Base-by-base conservation (phyloP, 2,113 vertebrate species). In the Phaethon lepturus region DNA sequence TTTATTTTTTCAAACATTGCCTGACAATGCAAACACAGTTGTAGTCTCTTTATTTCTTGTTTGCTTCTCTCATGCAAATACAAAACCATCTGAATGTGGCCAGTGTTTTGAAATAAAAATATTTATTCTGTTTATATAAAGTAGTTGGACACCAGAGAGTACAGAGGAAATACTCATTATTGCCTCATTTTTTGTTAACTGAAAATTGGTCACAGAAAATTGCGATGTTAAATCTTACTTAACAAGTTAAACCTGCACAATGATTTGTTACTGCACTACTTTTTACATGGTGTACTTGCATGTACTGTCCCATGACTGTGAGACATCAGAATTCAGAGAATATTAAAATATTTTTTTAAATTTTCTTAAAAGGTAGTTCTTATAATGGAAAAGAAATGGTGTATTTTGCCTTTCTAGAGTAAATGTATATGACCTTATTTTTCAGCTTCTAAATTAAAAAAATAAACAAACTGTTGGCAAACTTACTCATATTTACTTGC, bases 11-110 rank as follows among this genome's bases (percentile, higher is more conserved):
- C 78, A 95, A 78, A 38, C n/a, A 13, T 93, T 96, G 86, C 96
- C 91, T 82, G 91, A 88, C 78, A 97, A 96, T 78, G 88, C 95
- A 95, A 97, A 92, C 55, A 78, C 56, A 77, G 35, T 96, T 94
- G 66, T 92, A 97, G 42, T 35, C 94, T 93, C 88, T 96, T 95
- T 96, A 86, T 96, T 95, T 96, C 63, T 87, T 86, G 71, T 80
- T 95, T 88, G 40, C 88, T 91, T 93, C 62, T 92, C 74, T 95
- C 74, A 87, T 95, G 89, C 90, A 95, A 72, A 83, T 83, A 31
- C 35, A 60, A 96, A 92, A 71, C 25, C 55, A 73, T 53, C 19
- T 88, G 17, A 88, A 85, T 56, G 33, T 44, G 47, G 49, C 9
- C 31, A 40, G 7, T 84, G 53, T 72, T 95, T 93, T 88, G 58